phyloP scores from a whole-genome alignment of 1,140 invertebrate species.

The Marisa cornuarietis region DNA sequence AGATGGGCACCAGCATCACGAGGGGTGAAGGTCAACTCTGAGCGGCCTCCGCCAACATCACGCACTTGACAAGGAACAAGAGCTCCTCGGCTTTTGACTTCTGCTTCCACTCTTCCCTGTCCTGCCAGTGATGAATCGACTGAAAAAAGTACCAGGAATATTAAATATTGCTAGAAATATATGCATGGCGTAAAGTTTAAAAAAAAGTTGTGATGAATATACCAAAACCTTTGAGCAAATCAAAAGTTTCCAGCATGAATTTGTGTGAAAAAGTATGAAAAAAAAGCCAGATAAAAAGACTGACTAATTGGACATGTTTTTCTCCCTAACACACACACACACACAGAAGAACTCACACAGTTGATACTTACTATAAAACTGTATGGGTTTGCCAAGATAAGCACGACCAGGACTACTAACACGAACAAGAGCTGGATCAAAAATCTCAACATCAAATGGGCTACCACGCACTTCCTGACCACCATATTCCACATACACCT shows the following conservation, averaged over 20 bases:
- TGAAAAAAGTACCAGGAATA: conserved; percentile 24
- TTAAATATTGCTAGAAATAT: too few species aligned
- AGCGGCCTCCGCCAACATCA: conserved; percentile 34
- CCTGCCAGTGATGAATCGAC: conserved; percentile 68
- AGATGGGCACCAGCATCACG: conserved; percentile 58
- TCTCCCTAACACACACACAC: background rate
- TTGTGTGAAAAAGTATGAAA: too few species aligned
- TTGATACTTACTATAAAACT: conserved; percentile 50
- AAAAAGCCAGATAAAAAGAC: too few species aligned
- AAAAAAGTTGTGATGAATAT: too few species aligned
- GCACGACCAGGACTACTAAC: conserved; percentile 67
- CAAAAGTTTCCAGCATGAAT: too few species aligned
- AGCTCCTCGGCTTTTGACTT: conserved; percentile 80
- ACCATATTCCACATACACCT: conserved; percentile 88
- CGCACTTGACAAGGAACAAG: conserved; percentile 69
- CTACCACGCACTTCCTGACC: conserved; percentile 89
- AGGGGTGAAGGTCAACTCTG: conserved; percentile 50
- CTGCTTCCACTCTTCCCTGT: conserved; percentile 80
- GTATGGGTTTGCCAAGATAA: conserved; percentile 57
- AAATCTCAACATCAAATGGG: conserved; percentile 92
- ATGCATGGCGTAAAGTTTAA: too few species aligned
- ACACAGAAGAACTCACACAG: background rate
- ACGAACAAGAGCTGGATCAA: conserved; percentile 80
- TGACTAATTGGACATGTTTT: too few species aligned
- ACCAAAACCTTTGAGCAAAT: too few species aligned